Base-by-base conservation (phyloP, 1,140 invertebrate genomes). In the Caenorhabditis briggsae region DNA sequence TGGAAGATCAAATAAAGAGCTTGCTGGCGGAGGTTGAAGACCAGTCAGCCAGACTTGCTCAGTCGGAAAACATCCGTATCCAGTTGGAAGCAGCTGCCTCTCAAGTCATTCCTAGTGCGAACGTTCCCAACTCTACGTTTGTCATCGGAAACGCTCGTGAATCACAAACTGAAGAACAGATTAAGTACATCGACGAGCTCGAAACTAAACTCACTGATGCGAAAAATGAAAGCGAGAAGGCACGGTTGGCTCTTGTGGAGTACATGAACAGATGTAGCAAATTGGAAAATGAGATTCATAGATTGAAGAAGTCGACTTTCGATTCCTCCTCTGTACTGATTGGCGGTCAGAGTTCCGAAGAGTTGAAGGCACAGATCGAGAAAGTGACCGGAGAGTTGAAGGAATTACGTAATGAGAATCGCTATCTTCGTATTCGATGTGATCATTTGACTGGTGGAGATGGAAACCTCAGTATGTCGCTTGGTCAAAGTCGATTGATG, bases 261-360 rank as follows among this genome's bases (percentile, higher is more conserved):
- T 78, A 78, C 70, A 78, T 78, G 70, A 78, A 78, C 12, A n/a
- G 14, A 12, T 78, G 70, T 23, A 78, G 46, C n/a, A 50, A 50
- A 23, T 20, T 78, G 20, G 70, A 78, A 14, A 48, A 50, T 9
- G 70, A 78, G 46, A 50, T 50, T 23, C 46, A 41, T 8, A 50
- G 8, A 12, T 8, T 78, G 18, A 50, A 50, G 18, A 78, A 50
- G 14, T 53, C n/a, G 46, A 50, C 18, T 6, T 78, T 78, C 33
- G 70, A 78, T 14, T 53, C 70, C 7, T 78, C 70, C 3, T 78
- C 70, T 12, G 20, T 78, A 8, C 46, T 78, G 7, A 48, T 50
- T n/a, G 70, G 41, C 8, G 64, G 70, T 5, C 12, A 78, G 46
- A 78, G 46, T 50, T 50, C 70, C 3, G 70, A 78, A 23, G 70